A percentile compares a stretch with the other conserved stretches of the same genome.
Conservation (phyloP, 1,140 invertebrate genomes). For the Hylaeus anthracinus region DNA sequence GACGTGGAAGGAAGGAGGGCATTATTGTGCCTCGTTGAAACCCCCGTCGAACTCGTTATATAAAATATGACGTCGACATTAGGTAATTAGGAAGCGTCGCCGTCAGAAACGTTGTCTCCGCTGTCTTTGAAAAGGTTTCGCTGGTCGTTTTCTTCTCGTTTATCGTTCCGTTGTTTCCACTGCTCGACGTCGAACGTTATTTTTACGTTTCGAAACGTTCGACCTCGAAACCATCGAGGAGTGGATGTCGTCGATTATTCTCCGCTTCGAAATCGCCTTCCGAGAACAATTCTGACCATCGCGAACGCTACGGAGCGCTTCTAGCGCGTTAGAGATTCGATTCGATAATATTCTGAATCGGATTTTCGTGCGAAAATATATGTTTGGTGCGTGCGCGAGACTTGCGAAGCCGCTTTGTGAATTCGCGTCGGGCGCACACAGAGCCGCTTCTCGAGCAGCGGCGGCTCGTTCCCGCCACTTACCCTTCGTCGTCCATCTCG, state of each 20-base stretch:
- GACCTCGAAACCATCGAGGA: too few relatives aligned
- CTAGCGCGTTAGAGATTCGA: too few relatives aligned
- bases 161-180: neutral
- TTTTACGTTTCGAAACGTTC: slow-evolving; percentile 1
- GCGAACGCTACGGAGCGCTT: too few relatives aligned
- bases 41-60: slow-evolving; percentile 57
- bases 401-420: neutral
- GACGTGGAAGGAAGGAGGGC: slow-evolving; percentile 49
- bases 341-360: too few relatives aligned
- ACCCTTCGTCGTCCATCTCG: slow-evolving; percentile 42
- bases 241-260: too few relatives aligned
- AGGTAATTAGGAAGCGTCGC: slow-evolving; percentile 57
- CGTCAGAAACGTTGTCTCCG: slow-evolving; percentile 37
- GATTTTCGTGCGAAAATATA: too few relatives aligned
- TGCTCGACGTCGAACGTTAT: neutral
- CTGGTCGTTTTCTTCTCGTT: slow-evolving; percentile 12
- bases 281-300: too few relatives aligned
- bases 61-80: slow-evolving; percentile 54
- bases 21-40: slow-evolving; percentile 63
- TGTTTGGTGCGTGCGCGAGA: neutral
- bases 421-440: slow-evolving; percentile 6
- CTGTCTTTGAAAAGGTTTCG: slow-evolving; percentile 54
- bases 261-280: too few relatives aligned
- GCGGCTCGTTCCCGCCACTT: slow-evolving; percentile 39
- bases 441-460: neutral